phyloP scores from a whole-genome alignment of 2,888 invertebrate species.

The Cerastis leucographa region DNA sequence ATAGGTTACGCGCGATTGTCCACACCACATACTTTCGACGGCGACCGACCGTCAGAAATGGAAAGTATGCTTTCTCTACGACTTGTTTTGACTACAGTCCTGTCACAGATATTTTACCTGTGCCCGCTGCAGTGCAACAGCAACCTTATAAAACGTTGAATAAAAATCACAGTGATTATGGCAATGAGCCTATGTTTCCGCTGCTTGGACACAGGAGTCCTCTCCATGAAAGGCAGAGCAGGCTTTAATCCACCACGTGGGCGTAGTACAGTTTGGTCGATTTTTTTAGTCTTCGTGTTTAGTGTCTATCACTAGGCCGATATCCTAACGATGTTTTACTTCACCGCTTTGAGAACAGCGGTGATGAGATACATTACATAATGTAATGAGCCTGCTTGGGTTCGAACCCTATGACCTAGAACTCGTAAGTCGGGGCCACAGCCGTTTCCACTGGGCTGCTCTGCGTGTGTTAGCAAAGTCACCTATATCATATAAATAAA shows the following conservation, averaged over 20 bases:
- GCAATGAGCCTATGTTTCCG: not conserved
- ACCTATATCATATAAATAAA: too few relatives aligned
- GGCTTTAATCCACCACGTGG: not conserved
- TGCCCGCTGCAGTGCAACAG: not conserved
- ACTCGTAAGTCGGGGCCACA: not conserved
- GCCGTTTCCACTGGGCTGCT: not conserved
- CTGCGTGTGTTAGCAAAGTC: not conserved
- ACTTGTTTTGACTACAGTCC: slow-evolving; percentile 20
- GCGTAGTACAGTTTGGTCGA: not conserved
- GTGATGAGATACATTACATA: not conserved
- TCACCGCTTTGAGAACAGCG: not conserved
- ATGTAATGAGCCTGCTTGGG: not conserved
- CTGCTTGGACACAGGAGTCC: not conserved
- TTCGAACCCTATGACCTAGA: not conserved
- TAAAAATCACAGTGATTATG: not conserved
- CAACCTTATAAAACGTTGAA: not conserved
- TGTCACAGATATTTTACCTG: not conserved
- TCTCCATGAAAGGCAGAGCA: not conserved
- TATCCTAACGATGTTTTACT: not conserved
- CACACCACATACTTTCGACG: slow-evolving; percentile 52
- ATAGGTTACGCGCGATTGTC: slow-evolving; percentile 49
- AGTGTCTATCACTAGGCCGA: not conserved
- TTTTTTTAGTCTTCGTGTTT: not conserved
- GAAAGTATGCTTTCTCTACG: slow-evolving; percentile 68
- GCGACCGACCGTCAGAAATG: slow-evolving; percentile 51